Conservation (phyloP, 1,140 invertebrate species). For the Latrodectus geometricus region DNA sequence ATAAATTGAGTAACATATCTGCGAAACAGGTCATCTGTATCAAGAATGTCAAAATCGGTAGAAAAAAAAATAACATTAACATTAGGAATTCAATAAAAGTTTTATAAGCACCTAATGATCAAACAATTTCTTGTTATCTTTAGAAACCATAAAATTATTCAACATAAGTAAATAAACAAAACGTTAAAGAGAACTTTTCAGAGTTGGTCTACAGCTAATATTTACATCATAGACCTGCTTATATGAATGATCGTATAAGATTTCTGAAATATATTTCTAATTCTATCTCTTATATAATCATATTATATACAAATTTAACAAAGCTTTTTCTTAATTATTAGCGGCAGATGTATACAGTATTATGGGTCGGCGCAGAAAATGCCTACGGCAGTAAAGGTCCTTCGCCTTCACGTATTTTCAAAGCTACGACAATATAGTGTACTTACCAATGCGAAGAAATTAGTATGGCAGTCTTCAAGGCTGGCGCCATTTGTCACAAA, state of each 20-base stretch:
- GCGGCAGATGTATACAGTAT: slow-evolving; percentile 31
- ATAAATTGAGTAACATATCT: slow-evolving; percentile 53
- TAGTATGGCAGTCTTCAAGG: slow-evolving; percentile 99
- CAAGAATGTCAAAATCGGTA: slow-evolving; percentile 32
- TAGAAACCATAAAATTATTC: not conserved
- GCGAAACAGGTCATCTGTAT: slow-evolving; percentile 57
- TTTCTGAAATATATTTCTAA: not conserved
- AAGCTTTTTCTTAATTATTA: not conserved
- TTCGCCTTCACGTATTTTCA: slow-evolving; percentile 44
- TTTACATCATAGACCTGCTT: slow-evolving; percentile 31
- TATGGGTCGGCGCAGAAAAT: slow-evolving; percentile 10
- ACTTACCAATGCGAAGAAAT: slow-evolving; percentile 99
- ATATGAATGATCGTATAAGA: not conserved
- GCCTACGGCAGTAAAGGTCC: slow-evolving; percentile 55
- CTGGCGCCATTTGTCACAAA: slow-evolving; percentile 98
- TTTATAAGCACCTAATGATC: not conserved
- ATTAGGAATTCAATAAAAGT: not conserved
- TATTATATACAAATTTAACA: too few relatives aligned
- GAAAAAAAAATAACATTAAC: not conserved
- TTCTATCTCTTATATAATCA: too few relatives aligned
- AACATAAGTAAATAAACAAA: slow-evolving; percentile 28
- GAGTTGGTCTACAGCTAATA: slow-evolving; percentile 31
- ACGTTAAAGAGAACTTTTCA: not conserved
- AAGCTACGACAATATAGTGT: slow-evolving; percentile 52
- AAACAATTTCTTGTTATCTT: not conserved